Evolutionary conservation across 2,113 vertebrate genomes (phyloP).

Genomic region (Procavia capensis): DNA sequence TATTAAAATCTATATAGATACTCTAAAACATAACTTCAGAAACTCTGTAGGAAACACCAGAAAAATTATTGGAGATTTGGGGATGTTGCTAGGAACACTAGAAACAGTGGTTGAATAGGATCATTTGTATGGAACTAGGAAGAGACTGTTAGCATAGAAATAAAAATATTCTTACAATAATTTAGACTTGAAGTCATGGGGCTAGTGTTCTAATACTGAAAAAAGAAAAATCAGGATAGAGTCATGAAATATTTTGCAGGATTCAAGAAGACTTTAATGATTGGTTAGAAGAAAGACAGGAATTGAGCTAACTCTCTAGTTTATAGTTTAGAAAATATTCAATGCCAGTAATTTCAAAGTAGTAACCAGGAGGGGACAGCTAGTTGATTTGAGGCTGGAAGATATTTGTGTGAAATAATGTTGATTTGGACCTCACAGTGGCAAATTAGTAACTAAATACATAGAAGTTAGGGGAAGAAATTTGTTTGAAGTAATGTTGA

Average conservation of each 20-base stretch:
- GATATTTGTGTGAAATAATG: constrained; percentile 31
- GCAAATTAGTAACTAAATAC: background rate
- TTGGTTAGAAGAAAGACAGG: background rate
- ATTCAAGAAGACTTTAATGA: constrained; percentile 33
- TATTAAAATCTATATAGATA: constrained; percentile 16
- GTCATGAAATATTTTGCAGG: constrained; percentile 8
- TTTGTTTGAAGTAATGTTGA: too few species aligned
- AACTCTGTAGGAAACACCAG: background rate
- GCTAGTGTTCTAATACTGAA: background rate
- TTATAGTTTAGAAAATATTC: constrained; percentile 44
- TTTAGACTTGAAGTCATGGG: background rate
- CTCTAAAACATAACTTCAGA: constrained; percentile 29
- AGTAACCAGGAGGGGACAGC: background rate
- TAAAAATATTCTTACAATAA: background rate
- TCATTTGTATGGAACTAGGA: constrained; percentile 30
- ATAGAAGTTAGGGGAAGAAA: too few species aligned
- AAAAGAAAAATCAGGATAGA: background rate
- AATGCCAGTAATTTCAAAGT: constrained; percentile 12
- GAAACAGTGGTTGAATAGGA: background rate
- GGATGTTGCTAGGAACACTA: background rate
- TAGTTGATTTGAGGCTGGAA: constrained; percentile 5
- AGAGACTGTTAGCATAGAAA: background rate
- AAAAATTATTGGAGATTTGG: background rate
- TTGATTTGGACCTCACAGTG: background rate
- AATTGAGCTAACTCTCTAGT: constrained; percentile 22